Evolutionary conservation across 53 echinoderm and acorn worm genomes (phyloP), one percentile per base, ranked within the genome.

Genomic region (Echinometra lucunter): DNA sequence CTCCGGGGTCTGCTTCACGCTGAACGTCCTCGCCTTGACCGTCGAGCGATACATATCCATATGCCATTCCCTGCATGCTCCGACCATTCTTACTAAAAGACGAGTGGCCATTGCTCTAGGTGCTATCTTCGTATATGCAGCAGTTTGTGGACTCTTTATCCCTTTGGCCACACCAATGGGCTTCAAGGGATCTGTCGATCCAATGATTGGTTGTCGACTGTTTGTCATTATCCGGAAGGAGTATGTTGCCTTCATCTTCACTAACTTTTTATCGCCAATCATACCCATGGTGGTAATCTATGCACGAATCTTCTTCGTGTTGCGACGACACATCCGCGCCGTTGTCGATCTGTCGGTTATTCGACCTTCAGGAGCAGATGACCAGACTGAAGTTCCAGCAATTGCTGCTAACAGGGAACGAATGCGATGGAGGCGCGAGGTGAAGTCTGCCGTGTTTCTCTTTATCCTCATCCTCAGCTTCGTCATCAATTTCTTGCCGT

Each of bases 41-140:
- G n/a, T 92, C 17, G 93, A 92, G 40, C 93, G 93, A 6, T 92
- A 92, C 57, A 92, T 92, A 80, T 53, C 93, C 32, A 92, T 92
- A 25, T 92, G 93, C 38, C 80, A 92, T 45, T 78, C 93, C 11
- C 80, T 92, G 30, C 93, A 78, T 32, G 93, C 93, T 58, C 75
- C 93, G 32, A 92, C 47, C 81, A 92, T 92, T 27, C 34, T 92
- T 13, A 92, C 93, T 35, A 57, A 74, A 37, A 80, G 93, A n/a
- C 93, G 93, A 1, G 93, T 92, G 37, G 80, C 40, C 1, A 21
- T 92, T 1, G 93, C 93, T 49, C 55, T 92, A 4, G 93, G 93
- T 18, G 23, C 18, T 32, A 80, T 92, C 21, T 44, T 92, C 6
- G 81, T 74, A 6, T 92, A 78, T 37, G 32, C 93, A n/a, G 78